Base-by-base conservation (phyloP, 2,113 vertebrate genomes). In the Malaclemys terrapin region DNA sequence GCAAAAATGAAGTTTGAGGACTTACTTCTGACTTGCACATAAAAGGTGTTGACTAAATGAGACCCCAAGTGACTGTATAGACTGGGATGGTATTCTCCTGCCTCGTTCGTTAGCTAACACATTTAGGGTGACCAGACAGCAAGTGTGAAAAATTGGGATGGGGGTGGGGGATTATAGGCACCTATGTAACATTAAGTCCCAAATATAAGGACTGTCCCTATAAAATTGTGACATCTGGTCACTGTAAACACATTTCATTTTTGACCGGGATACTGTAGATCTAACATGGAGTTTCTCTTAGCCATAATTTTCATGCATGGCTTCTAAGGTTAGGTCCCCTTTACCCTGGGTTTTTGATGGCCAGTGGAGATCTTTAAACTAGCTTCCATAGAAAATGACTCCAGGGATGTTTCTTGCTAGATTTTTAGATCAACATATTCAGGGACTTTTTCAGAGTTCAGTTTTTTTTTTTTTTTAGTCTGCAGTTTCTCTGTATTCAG, bases 401-500 rank as follows among this genome's bases (percentile, higher is more conserved):
- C 42, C 42, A 91, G 38, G 6, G 1, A 0, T n/a, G 3, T 3
- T n/a, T 84, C 31, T 80, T 25, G 69, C 31, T 3, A 0, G 10
- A n/a, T 89, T 94, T 93, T 57, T 80, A 53, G 17, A 5, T 88
- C 5, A 10, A 12, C 81, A 19, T 22, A 62, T 56, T 95, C 89
- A 38, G 2, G 3, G 4, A 62, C 89, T 90, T 56, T 90, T n/a
- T 38, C 49, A 29, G 50, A 42, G 86, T 35, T 49, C 38, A 7
- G 72, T 5, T 45, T 45, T 5, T 45, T 45, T 6, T 12, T 65
- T 65, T 65, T n/a, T 35, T n/a, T 53, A 57, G 52, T 3, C 29
- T 20, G 1, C 38, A 8, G 16, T 92, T 75, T 49, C 22, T 52
- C 80, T 93, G 24, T 84, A 79, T 25, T 75, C 84, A n/a, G 0